Evolutionary conservation across 2,797 vertebrate genomes (phyloP), one percentile per base, ranked within the genome.

Genomic region (Enteromius paludinosus): DNA sequence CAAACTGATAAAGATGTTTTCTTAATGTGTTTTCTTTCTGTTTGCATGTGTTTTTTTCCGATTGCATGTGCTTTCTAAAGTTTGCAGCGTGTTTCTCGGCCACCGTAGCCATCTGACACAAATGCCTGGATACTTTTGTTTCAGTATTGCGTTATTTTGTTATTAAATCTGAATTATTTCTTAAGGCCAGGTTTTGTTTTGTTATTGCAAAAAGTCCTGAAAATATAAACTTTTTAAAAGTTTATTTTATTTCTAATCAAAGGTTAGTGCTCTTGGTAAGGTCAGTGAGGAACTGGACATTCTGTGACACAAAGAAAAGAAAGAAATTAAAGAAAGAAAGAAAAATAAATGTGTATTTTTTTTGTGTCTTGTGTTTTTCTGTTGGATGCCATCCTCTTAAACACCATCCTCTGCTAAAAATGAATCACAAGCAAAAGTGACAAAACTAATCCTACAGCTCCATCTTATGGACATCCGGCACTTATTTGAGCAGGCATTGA

Each of bases 391-490:
- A 9, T 71, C 8, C 15, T 0, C 17, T 30, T 62, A 62, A 62
- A 61, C 5, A 62, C 25, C 14, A 2, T 7, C 25, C 59, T 7
- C 25, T 30, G 59, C 59, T 62, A 4, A 30, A 62, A 62, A 62
- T 3, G 2, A 61, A 61, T 30, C 25, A 14, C 5, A 28, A 15
- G 14, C 23, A 25, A 14, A 25, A 62, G 5, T 54, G 47, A 23
- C 10, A 70, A 80, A 45, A 61, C 38, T 71, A 28, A 80, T 9
- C 25, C 28, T 17, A 35, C 38, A 71, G 78, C 38, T 54, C 78
- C 78, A 45, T 80, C 78, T 71, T 11, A 23, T 45, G 78, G 68
- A n/a, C 35, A 30, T 54, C 10, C 17, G 61, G 17, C 9, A 80
- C 38, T 61, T 45, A 15, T 28, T 7, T 43, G 35, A 25, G 23